Evolutionary conservation across 2,888 invertebrate species (phyloP), one percentile per base, ranked within the genome.

Genomic region (Metellina segmentata): DNA sequence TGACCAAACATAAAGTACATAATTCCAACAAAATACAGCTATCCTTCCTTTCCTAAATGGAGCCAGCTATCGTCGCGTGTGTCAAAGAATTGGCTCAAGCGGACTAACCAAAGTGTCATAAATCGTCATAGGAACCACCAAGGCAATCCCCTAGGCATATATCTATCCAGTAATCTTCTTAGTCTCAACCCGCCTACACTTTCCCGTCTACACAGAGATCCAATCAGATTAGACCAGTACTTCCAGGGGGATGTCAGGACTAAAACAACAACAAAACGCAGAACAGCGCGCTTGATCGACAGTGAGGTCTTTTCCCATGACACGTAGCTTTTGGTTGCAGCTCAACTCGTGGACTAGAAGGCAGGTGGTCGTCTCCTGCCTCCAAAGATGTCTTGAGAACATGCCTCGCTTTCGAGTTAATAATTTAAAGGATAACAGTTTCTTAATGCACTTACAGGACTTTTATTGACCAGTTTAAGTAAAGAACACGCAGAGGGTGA

Each of bases 101-200:
- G 16, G 74, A 48, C 77, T 75, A 48, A 49, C 61, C 88, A n/a
- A 49, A 81, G 81, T 88, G 81, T 81, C 88, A 88, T 81, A 87
- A 88, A 81, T 75, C 88, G 81, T 81, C 88, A 87, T 82, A 72
- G 34, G 34, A 34, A 34, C 34, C 34, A 61, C 52, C 48, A 19
- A 61, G 19, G 69, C 69, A 81, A 82, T 81, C 69, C 88, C 75
- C 71, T 51, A 53, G 88, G 81, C 53, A 61, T 75, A 53, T 81
- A 48, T 69, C 79, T 61, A 61, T 49, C 79, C 34, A n/a, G 69
- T 88, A 88, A 88, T 88, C 88, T 88, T 81, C 88, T 88, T 88
- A 88, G 81, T 88, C 74, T 81, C 81, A 53, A 77, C 49, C 70
- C n/a, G 0, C 78, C n/a, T 70, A 19, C 81, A 72, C 72, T 79